Percentiles rank a stretch among this genome's conserved stretches.
Evolutionary conservation across 2,888 invertebrate genomes (phyloP).

Genomic region (Orchesella flavescens): DNA sequence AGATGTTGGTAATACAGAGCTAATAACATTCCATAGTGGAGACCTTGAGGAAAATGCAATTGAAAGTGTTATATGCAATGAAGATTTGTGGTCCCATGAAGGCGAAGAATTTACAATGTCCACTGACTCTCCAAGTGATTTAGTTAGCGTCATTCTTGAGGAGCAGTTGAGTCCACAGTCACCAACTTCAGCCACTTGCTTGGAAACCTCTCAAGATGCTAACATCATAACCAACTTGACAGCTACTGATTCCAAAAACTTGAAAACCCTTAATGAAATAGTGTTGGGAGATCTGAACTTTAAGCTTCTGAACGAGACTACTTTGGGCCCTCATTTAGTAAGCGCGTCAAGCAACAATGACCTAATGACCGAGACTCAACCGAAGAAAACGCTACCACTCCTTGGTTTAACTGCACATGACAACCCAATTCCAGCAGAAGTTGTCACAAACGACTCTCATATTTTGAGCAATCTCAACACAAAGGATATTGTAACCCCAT

Average conservation of each 20-base stretch:
- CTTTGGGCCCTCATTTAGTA: background rate
- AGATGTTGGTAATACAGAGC: no score
- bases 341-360: background rate
- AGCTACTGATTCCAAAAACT: background rate
- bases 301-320: background rate
- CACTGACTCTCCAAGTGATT: slow-evolving; percentile 57
- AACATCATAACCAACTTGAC: background rate
- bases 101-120: background rate
- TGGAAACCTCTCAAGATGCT: background rate
- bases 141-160: slow-evolving; percentile 62
- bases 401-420: background rate
- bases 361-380: background rate
- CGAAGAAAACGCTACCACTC: background rate
- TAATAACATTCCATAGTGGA: background rate
- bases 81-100: background rate
- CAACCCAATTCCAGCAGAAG: background rate
- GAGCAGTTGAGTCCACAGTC: slow-evolving; percentile 53
- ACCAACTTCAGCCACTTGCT: background rate
- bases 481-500: no score
- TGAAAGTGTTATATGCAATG: background rate
- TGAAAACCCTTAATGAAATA: background rate
- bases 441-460: background rate
- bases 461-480: background rate
- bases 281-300: background rate
- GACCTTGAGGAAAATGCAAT: no score